A percentile compares a stretch with the other conserved stretches of the same genome.
Conservation (phyloP, 2,888 invertebrate species). For the Galeruca laticollis region DNA sequence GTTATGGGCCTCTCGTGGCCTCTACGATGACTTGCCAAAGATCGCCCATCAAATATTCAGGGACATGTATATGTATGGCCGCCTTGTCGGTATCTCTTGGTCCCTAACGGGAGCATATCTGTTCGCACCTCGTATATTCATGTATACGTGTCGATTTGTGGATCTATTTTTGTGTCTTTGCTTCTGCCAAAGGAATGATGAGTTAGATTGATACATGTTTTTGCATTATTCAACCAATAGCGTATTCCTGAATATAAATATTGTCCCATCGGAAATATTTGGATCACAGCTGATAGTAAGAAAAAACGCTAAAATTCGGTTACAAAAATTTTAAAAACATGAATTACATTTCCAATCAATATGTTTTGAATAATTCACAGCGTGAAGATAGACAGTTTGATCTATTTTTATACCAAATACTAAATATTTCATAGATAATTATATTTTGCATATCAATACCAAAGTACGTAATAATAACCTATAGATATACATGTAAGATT, state of each 20-base stretch:
- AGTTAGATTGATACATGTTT: not conserved
- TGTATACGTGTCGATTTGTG: slow-evolving; percentile 30
- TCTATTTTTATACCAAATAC: slow-evolving; percentile 13
- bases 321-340: too few relatives aligned
- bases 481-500: not conserved
- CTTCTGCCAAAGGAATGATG: not conserved
- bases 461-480: slow-evolving; percentile 8
- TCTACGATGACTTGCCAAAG: slow-evolving; percentile 65
- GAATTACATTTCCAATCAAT: not conserved
- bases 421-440: slow-evolving; percentile 6
- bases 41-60: slow-evolving; percentile 65
- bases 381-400: not conserved
- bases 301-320: too few relatives aligned
- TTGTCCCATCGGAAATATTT: not conserved
- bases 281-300: too few relatives aligned
- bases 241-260: not conserved
- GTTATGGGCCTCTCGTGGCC: slow-evolving; percentile 66
- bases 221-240: not conserved
- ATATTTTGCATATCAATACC: slow-evolving; percentile 16
- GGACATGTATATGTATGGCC: slow-evolving; percentile 55
- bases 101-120: slow-evolving; percentile 21
- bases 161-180: slow-evolving; percentile 18
- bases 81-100: slow-evolving; percentile 19
- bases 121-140: slow-evolving; percentile 33
- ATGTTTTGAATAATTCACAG: not conserved